phyloP scores from a whole-genome alignment of 2,888 invertebrate genomes.

The Peribatodes rhomboidaria region DNA sequence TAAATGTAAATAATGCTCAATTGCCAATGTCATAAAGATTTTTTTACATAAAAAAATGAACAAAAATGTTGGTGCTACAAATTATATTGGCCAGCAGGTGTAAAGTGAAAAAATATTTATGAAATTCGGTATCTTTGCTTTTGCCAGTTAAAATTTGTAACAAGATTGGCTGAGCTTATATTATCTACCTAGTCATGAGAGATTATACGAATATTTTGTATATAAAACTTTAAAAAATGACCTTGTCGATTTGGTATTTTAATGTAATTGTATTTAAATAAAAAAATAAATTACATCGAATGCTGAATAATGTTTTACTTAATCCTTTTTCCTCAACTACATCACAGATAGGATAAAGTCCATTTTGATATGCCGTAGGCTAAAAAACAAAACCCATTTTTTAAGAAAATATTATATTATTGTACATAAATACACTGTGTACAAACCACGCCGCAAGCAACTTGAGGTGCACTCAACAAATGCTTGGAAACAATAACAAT shows the following conservation, averaged over 20 bases:
- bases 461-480: conserved; percentile 68
- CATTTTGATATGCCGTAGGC: not conserved
- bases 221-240: conserved; percentile 74
- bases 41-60: conserved; percentile 25
- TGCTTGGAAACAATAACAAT: conserved; percentile 65
- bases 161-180: conserved; percentile 71
- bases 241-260: conserved; percentile 63
- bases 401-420: conserved; percentile 79
- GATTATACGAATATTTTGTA: conserved; percentile 80
- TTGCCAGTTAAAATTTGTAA: conserved; percentile 55
- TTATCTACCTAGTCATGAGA: conserved; percentile 75
- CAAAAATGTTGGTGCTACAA: conserved; percentile 18
- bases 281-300: conserved; percentile 73
- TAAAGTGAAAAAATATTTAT: conserved; percentile 47
- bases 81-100: conserved; percentile 17
- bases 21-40: conserved; percentile 49
- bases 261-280: conserved; percentile 70
- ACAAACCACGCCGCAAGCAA: conserved; percentile 70
- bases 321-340: not conserved
- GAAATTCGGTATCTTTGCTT: conserved; percentile 55
- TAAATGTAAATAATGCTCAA: conserved; percentile 71
- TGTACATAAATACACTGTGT: conserved; percentile 73
- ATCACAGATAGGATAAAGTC: not conserved
- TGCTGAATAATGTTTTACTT: conserved; percentile 40
- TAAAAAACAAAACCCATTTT: conserved; percentile 23